A percentile compares a stretch with the other conserved stretches of the same genome.
These are phyloP conservation scores for Meghimatium bilineatum DNA, from an alignment of 2,888 invertebrate species.

Conservation along the genomic window DNA sequence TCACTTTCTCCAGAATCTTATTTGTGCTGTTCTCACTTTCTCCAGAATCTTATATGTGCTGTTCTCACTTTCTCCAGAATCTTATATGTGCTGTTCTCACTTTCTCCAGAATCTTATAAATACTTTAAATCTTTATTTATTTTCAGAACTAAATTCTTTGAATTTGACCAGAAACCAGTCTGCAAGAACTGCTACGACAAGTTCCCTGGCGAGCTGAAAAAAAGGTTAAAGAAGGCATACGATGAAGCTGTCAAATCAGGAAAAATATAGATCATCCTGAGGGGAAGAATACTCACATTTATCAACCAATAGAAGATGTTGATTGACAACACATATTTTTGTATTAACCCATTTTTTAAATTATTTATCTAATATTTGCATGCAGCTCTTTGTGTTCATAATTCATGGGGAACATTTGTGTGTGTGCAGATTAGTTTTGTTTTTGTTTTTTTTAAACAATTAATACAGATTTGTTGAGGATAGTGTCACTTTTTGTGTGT, in stretches of 20 bases:
- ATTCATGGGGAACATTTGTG: neutral
- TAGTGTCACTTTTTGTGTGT: too few species aligned
- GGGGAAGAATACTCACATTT: neutral
- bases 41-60: too few species aligned
- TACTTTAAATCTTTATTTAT: neutral
- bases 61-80: too few species aligned
- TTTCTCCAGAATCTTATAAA: neutral
- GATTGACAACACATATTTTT: neutral
- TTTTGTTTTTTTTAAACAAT: too few species aligned
- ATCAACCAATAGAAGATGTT: neutral
- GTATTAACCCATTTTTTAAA: neutral
- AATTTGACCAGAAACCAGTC: slow-evolving; percentile 96
- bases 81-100: too few species aligned
- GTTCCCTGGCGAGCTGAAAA: slow-evolving; percentile 94
- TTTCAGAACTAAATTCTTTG: slow-evolving; percentile 91
- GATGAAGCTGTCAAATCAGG: slow-evolving; percentile 60
- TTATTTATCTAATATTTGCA: neutral
- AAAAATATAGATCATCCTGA: neutral
- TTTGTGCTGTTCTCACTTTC: too few species aligned
- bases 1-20: too few species aligned
- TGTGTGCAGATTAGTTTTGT: too few species aligned
- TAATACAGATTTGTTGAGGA: too few species aligned
- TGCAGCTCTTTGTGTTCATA: slow-evolving; percentile 6
- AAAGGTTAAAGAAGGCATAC: slow-evolving; percentile 89
- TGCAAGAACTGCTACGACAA: slow-evolving; percentile 99